A percentile compares a stretch with the other conserved stretches of the same genome.
Conservation (phyloP, 2,113 vertebrate species). For the Lepidothrix coronata region DNA sequence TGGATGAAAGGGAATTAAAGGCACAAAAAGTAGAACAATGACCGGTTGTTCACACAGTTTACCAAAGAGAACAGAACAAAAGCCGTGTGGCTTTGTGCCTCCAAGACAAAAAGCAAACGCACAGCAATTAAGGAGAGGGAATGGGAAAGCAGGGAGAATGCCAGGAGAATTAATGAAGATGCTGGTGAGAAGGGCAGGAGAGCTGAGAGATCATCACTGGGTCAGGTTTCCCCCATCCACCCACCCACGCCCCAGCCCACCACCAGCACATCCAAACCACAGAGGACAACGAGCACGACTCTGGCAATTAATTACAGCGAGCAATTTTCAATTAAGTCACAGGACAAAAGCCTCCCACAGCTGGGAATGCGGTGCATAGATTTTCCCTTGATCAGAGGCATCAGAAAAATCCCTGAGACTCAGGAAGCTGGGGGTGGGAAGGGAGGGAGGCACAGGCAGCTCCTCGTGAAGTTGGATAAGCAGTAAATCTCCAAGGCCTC, state of each 20-base stretch:
- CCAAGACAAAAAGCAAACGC: neutral
- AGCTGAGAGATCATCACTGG: neutral
- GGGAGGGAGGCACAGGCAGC: neutral
- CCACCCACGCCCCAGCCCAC: neutral
- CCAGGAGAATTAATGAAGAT: neutral
- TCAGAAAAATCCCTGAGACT: neutral
- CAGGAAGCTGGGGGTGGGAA: neutral
- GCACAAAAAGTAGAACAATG: neutral
- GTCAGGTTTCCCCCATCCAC: neutral
- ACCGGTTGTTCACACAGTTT: accelerated
- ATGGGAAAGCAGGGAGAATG: neutral
- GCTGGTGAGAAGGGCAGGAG: neutral
- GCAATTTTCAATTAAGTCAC: neutral
- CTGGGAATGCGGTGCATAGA: accelerated
- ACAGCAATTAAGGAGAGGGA: neutral
- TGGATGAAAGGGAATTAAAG: neutral
- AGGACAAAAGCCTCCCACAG: neutral
- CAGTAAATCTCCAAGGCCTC: neutral
- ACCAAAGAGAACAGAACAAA: accelerated
- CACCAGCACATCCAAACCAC: neutral
- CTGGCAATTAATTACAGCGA: neutral
- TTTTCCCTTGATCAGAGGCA: neutral
- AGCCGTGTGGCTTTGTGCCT: neutral
- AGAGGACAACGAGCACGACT: neutral
- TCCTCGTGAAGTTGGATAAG: neutral